These are phyloP conservation scores for Perccottus glenii DNA, from an alignment of 2,113 vertebrate genomes.

Conservation along the genomic window DNA sequence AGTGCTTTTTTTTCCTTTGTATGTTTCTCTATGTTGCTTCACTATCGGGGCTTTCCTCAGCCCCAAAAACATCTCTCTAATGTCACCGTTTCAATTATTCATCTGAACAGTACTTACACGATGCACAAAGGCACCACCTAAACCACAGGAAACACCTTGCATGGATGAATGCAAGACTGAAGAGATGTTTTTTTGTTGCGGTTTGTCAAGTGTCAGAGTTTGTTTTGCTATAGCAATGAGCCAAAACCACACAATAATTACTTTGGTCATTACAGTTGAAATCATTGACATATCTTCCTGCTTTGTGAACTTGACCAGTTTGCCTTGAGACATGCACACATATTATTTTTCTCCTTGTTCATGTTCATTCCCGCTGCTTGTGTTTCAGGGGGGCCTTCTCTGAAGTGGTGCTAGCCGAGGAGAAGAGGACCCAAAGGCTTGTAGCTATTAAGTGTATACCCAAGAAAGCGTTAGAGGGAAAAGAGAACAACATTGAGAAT, in stretches of 20 bases:
- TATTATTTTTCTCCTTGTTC: constrained; percentile 1
- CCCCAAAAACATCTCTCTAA: constrained; percentile 34
- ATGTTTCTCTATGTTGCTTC: constrained; percentile 26
- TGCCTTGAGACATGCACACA: constrained; percentile 15
- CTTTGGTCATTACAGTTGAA: neutral
- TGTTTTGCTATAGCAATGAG: neutral
- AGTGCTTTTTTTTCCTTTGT: constrained; percentile 27
- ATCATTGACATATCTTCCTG: neutral
- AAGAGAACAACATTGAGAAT: constrained; percentile 96
- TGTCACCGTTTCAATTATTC: constrained; percentile 67
- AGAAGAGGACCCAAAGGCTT: constrained; percentile 89
- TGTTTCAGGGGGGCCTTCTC: constrained; percentile 92
- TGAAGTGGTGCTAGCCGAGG: constrained; percentile 95
- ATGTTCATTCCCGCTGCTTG: neutral
- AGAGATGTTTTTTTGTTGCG: constrained; percentile 2
- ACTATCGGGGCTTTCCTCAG: constrained; percentile 22
- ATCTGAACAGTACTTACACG: constrained; percentile 26
- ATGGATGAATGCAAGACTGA: constrained; percentile 20
- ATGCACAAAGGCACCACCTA: constrained; percentile 11
- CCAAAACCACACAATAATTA: neutral
- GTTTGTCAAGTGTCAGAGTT: constrained; percentile 2
- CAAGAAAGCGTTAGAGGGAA: constrained; percentile 95
- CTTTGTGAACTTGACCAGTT: constrained; percentile 18
- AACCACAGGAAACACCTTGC: constrained; percentile 14
- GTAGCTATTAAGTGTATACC: constrained; percentile 98